Base-by-base conservation (phyloP, 2,888 invertebrate species). In the Ormyrus nitidulus region DNA sequence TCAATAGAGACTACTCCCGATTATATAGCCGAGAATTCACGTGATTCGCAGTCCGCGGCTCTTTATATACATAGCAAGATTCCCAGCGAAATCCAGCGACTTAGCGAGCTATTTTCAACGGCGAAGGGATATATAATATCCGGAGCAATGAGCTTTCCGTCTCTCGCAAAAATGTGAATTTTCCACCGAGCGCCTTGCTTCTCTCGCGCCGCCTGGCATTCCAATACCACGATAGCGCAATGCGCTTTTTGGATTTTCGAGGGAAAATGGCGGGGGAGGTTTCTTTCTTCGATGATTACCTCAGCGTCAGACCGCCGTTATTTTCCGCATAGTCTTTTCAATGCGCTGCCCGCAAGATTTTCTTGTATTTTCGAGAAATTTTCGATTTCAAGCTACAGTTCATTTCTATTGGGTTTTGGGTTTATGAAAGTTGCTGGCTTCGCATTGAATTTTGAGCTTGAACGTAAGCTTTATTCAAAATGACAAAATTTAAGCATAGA, bases 271-370 rank as follows among this genome's bases (percentile, higher is more conserved):
- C 34, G 34, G 34, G 2, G 34, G 34, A 34, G 54, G 59, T 5
- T 65, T 80, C 46, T 19, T 48, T 66, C 48, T 9, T 56, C 61
- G 66, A 80, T 80, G 80, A 80, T 80, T 80, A 73, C 76, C 73
- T 80, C 49, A 59, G 76, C 48, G 58, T 13, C 53, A 10, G 54
- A 34, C 9, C 34, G 1, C 46, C 51, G 56, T 48, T 34, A 34
- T 34, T 73, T 9, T 53, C n/a, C n/a, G 46, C 9, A 65, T 65
- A 62, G 62, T 71, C 69, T 69, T 70, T 64, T 62, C 62, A 49
- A 65, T 44, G 34, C 34, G 34, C 61, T 59, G 44, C 48, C 56
- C 19, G n/a, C 5, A 10, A 56, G 19, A 19, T 51, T 76, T 61
- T 59, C 10, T 44, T 64, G 51, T 64, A 64, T 64, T 64, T 62